These are phyloP conservation scores for Acinonyx jubatus DNA, from an alignment of 2,113 vertebrate genomes.

Conservation along the genomic window DNA sequence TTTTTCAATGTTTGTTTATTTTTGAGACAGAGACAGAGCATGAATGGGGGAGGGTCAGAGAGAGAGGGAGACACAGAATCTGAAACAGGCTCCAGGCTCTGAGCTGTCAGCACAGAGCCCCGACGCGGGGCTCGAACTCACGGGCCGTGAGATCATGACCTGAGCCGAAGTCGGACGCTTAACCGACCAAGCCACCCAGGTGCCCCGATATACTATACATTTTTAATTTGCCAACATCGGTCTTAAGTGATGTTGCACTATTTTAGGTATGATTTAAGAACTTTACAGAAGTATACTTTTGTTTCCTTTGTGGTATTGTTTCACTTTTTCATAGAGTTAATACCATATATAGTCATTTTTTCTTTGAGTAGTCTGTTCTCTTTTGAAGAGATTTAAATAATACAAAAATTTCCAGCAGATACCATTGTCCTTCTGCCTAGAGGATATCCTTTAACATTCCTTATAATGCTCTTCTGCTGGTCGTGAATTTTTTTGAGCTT, in stretches of 20 bases:
- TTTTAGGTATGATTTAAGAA: neutral
- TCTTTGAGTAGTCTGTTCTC: neutral
- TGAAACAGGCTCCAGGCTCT: too few species aligned
- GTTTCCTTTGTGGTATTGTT: neutral
- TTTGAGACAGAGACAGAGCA: too few species aligned
- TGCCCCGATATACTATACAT: neutral
- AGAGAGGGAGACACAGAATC: too few species aligned
- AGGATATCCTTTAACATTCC: neutral
- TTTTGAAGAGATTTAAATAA: neutral
- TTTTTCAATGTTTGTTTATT: too few species aligned
- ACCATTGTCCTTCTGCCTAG: neutral
- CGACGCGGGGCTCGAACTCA: too few species aligned
- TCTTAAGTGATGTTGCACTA: neutral
- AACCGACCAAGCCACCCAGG: too few species aligned
- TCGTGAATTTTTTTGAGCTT: neutral
- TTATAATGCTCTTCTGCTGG: neutral
- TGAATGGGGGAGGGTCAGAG: too few species aligned
- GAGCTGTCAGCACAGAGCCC: too few species aligned
- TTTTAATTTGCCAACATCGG: neutral
- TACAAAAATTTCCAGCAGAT: neutral
- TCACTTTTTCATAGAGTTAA: neutral
- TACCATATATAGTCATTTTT: neutral
- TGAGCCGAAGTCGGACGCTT: too few species aligned
- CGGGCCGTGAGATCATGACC: too few species aligned
- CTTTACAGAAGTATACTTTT: neutral